Conservation (phyloP, 2,888 invertebrate species). For the Eretmocerus hayati region DNA sequence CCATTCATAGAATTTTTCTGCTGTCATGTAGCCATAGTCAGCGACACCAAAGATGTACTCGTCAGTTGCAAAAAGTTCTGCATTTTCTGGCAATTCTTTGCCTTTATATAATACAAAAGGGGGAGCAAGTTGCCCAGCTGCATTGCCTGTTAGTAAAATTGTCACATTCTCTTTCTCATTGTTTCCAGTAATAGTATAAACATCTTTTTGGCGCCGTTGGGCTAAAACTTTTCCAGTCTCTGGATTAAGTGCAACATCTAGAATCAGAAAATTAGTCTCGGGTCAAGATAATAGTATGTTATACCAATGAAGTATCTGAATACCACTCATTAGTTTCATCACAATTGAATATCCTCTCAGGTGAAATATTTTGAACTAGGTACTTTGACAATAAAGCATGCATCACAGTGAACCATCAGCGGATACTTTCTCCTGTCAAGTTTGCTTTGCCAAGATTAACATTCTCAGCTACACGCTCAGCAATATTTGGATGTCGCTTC, state of each 20-base stretch:
- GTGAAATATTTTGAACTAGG: conserved; percentile 24
- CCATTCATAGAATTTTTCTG: background rate
- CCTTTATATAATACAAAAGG: conserved; percentile 30
- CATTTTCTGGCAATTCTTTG: conserved; percentile 22
- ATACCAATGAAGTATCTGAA: too few relatives aligned
- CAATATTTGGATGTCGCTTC: conserved; percentile 21
- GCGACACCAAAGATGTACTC: conserved; percentile 15
- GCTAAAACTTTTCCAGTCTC: conserved; percentile 30
- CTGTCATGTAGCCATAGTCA: background rate
- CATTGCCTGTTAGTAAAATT: conserved; percentile 31
- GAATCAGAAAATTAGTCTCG: too few relatives aligned
- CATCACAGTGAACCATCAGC: conserved; percentile 28
- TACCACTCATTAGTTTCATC: too few relatives aligned
- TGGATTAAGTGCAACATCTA: conserved; percentile 26
- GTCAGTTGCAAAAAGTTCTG: conserved; percentile 17
- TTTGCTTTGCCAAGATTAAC: conserved; percentile 24
- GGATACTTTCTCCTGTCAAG: conserved; percentile 28
- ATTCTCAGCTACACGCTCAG: conserved; percentile 28
- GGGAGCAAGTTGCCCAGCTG: conserved; percentile 30
- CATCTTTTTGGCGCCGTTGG: conserved; percentile 29
- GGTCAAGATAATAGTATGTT: too few relatives aligned
- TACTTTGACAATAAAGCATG: conserved; percentile 23
- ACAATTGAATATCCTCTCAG: conserved; percentile 29
- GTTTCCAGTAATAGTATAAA: conserved; percentile 27
- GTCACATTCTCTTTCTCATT: conserved; percentile 23